Conservation (phyloP, 1,140 invertebrate genomes). For the Drosophila azteca region DNA sequence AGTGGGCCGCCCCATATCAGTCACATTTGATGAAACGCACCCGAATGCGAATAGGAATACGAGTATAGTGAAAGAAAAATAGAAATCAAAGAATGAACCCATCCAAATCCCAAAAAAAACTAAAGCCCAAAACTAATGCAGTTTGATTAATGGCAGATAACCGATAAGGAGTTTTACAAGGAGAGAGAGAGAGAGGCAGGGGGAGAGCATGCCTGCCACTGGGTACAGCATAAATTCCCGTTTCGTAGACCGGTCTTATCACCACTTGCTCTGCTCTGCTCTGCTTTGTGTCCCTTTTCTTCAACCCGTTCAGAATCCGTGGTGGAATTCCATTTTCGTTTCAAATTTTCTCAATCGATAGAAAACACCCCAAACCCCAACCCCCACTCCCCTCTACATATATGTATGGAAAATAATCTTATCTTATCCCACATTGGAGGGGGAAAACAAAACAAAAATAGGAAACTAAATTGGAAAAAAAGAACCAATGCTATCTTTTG, state of each 20-base stretch:
- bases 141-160: conserved; percentile 62
- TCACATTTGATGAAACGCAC: conserved; percentile 67
- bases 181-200: no score
- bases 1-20: conserved; percentile 47
- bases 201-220: neutral
- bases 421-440: conserved; percentile 63
- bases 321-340: conserved; percentile 8
- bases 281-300: no score
- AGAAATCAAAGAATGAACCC: neutral
- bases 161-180: conserved; percentile 19
- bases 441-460: conserved; percentile 28
- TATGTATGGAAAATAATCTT: conserved; percentile 52
- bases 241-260: conserved; percentile 21
- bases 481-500: conserved; percentile 39
- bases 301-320: conserved; percentile 8
- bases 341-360: no score
- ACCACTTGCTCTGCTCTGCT: no score
- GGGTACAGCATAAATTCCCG: conserved; percentile 24
- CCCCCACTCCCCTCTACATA: neutral
- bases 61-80: neutral
- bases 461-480: conserved; percentile 1
- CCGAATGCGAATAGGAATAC: conserved; percentile 5
- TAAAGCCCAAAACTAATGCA: conserved; percentile 59
- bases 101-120: conserved; percentile 10
- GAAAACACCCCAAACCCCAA: no score